Evolutionary conservation across 35 echinoderm and acorn worm genomes (phyloP).

Genomic region (Heliocidaris erythrogramma): DNA sequence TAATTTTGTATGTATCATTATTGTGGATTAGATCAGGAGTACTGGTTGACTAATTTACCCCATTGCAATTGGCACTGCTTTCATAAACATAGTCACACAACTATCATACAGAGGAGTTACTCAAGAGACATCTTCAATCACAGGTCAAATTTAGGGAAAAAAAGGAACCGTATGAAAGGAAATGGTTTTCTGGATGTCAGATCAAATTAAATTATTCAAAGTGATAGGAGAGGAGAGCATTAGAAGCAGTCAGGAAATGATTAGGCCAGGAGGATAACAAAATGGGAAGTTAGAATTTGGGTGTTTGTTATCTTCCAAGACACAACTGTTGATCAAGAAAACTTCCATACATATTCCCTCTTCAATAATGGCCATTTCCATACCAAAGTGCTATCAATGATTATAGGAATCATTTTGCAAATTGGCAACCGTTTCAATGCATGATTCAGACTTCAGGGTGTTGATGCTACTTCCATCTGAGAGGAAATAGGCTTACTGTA

Average conservation of each 20-base stretch:
- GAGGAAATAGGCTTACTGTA: too few species aligned
- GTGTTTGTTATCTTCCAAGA: background rate
- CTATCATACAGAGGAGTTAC: too few species aligned
- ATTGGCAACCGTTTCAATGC: background rate
- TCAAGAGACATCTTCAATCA: background rate
- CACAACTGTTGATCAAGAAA: background rate
- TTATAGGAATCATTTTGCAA: background rate
- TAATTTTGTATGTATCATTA: too few species aligned
- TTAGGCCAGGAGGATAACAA: background rate
- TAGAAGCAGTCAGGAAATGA: background rate
- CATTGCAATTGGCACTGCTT: too few species aligned
- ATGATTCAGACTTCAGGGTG: too few species aligned
- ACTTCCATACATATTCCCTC: too few species aligned
- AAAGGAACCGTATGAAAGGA: background rate
- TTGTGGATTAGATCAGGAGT: too few species aligned
- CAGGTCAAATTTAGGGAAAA: background rate
- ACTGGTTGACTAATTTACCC: too few species aligned
- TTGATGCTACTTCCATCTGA: too few species aligned
- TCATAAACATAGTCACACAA: too few species aligned
- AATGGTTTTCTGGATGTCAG: constrained; percentile 10
- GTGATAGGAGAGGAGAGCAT: background rate
- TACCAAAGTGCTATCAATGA: background rate
- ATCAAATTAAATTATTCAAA: background rate
- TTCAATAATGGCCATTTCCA: background rate
- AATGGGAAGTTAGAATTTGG: background rate